Conservation (phyloP, 1,140 invertebrate genomes). For the Drosophila auraria region DNA sequence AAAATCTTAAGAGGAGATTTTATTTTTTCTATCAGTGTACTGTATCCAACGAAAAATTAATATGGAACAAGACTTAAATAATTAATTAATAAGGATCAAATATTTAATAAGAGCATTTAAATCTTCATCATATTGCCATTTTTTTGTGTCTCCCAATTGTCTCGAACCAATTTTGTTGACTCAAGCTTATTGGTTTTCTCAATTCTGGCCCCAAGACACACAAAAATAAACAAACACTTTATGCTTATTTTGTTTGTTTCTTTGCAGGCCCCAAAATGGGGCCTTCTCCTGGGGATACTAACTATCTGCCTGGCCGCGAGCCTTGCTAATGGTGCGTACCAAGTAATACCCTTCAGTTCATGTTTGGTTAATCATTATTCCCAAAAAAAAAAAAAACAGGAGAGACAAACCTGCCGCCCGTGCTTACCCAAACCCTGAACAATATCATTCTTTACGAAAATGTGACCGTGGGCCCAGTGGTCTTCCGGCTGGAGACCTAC, state of each 20-base stretch:
- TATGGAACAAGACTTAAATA: no score
- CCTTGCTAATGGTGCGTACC: conserved; percentile 21
- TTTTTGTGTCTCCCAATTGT: conserved; percentile 35
- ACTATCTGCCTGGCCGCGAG: conserved; percentile 44
- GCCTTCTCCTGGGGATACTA: conserved; percentile 29
- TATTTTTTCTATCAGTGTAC: no score
- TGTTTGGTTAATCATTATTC: no score
- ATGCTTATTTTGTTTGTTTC: conserved; percentile 23
- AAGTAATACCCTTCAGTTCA: not conserved
- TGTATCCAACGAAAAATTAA: no score
- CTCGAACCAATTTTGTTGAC: conserved; percentile 20
- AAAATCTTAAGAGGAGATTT: no score
- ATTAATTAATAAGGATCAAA: not conserved
- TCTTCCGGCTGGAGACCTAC: conserved; percentile 91
- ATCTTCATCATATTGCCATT: not conserved
- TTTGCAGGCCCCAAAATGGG: conserved; percentile 60
- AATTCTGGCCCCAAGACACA: conserved; percentile 3
- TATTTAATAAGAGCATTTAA: conserved; percentile 3
- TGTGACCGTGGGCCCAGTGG: conserved; percentile 90
- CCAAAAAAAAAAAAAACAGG: conserved; percentile 8
- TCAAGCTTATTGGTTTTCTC: conserved; percentile 41
- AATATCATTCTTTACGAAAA: conserved; percentile 91
- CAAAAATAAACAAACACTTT: conserved; percentile 46
- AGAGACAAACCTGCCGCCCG: conserved; percentile 88
- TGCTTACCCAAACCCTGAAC: conserved; percentile 90